A percentile compares a stretch with the other conserved stretches of the same genome.
Conservation (phyloP, 2,113 vertebrate species). For the Oncorhynchus clarkii region DNA sequence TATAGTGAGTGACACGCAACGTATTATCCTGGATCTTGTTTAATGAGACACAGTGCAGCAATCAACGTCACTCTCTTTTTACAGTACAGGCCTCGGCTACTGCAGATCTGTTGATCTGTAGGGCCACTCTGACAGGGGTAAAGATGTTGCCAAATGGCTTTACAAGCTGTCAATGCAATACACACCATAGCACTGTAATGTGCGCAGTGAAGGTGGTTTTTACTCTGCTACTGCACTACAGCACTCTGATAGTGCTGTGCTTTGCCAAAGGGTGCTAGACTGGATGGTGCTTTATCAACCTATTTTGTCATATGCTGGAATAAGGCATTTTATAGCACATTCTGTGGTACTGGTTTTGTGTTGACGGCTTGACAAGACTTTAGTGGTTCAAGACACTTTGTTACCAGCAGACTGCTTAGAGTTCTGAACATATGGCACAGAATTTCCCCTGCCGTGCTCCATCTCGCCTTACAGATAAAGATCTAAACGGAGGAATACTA, state of each 20-base stretch:
- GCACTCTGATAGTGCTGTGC: too few relatives aligned
- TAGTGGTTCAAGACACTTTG: too few relatives aligned
- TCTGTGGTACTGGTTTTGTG: background rate
- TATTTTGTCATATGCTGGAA: background rate
- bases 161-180: background rate
- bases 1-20: too few relatives aligned
- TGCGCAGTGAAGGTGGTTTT: too few relatives aligned
- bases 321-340: background rate
- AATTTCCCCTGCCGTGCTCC: too few relatives aligned
- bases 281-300: background rate
- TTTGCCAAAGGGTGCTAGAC: too few relatives aligned
- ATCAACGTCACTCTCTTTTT: background rate
- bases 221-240: too few relatives aligned
- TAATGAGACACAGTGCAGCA: background rate
- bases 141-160: background rate
- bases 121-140: background rate
- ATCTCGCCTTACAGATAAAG: too few relatives aligned
- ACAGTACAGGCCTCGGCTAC: background rate
- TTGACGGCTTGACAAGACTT: background rate
- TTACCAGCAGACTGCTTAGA: too few relatives aligned
- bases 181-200: background rate
- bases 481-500: too few relatives aligned
- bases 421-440: too few relatives aligned
- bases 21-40: too few relatives aligned
- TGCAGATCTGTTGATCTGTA: background rate